Base-by-base conservation (phyloP, 2,888 invertebrate genomes). In the Cataglyphis livida region DNA sequence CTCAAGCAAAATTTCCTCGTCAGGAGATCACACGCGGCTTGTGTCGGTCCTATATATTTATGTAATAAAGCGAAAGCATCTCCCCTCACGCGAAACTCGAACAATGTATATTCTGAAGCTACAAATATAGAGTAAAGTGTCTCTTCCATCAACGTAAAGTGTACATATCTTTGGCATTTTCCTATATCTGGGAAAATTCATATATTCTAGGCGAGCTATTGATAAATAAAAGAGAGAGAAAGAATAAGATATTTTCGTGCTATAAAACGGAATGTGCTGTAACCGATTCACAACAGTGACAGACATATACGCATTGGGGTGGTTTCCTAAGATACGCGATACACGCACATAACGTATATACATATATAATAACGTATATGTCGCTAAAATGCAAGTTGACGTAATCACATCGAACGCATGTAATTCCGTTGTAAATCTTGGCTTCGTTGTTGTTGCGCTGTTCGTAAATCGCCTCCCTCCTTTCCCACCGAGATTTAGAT, bases 241-340 rank as follows among this genome's bases (percentile, higher is more conserved):
- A 78, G 41, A 70, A 84, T 87, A 74, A 88, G 76, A 79, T 88
- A 89, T 89, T 88, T 89, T 88, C 89, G 73, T 85, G 87, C 85
- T 87, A 75, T 71, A 86, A 81, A 83, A 70, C 28, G 59, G 83
- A 84, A 75, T 32, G 68, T 54, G 57, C 59, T 28, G 57, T 51
- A 41, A 35, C 35, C 32, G 75, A 79, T 76, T 35, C 65, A 51
- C 7, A 51, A 44, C 15, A 15, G 18, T 18, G 28, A 15, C 28
- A 59, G 15, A 28, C 10, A 59, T 15, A 18, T 28, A 61, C 28
- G 3, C 57, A 57, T 7, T 57, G 51, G n/a, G n/a, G 2, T 51
- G 51, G n/a, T 51, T 61, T 61, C 61, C 32, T 61, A 61, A 61
- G 32, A 32, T 61, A 57, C 21, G 28, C 61, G 61, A 28, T 61